Base-by-base conservation (phyloP, 2,797 vertebrate genomes). In the Choloepus didactylus region DNA sequence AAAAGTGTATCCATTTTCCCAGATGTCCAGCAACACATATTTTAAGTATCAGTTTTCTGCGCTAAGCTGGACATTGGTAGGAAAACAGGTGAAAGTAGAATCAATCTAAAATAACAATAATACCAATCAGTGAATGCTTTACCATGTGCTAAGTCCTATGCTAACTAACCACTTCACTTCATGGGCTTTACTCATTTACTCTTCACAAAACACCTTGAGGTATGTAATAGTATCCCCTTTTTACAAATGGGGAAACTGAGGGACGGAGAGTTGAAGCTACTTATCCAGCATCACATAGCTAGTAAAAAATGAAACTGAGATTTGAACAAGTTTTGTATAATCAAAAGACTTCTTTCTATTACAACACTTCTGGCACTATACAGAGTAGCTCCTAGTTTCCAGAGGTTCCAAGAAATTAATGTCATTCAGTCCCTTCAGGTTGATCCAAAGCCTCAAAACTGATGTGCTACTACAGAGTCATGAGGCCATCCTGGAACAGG, bases 331-430 rank as follows among this genome's bases (percentile, higher is more conserved):
- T 14, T 91, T 60, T 72, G 31, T 84, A 16, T 72, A 83, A 54
- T 51, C 59, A 95, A 93, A 76, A 77, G 51, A 66, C 19, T 72
- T 67, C 91, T 94, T 88, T 83, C 85, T 89, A 79, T 51, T 66
- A 35, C 18, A 38, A 35, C 51, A 44, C 41, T 5, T 75, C 59
- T 41, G 41, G 25, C 79, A 54, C 29, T 25, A 77, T 3, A 16
- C 46, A 56, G 67, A 66, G 29, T 64, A 86, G 49, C 41, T 72
- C 29, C 66, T 72, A 21, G 9, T 54, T 84, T 84, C 25, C 66
- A 69, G 49, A 21, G 54, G 27, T 62, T 84, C 60, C 79, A 89
- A 80, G 59, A 86, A 25, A 75, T 19, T 25, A 46, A 93, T 87
- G 94, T 83, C 2, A 72, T 81, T 64, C 54, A 56, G 9, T 93